Base-by-base conservation (phyloP, 2,113 vertebrate genomes). In the Tautogolabrus adspersus region DNA sequence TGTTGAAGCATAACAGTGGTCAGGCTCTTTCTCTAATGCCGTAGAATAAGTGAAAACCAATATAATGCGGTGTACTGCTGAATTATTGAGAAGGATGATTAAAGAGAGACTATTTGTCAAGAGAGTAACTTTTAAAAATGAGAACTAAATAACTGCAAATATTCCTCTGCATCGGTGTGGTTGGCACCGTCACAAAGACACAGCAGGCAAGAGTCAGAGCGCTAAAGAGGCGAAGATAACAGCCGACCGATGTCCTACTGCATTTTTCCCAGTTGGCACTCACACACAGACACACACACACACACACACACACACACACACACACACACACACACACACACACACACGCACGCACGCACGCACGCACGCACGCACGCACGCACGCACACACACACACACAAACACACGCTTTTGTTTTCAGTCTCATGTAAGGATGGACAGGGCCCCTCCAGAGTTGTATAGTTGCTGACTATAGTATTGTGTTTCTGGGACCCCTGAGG, bases 381-480 rank as follows among this genome's bases (percentile, higher is more conserved):
- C n/a, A n/a, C n/a, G n/a, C n/a, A n/a, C n/a, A 49, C 75, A 77
- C 37, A 75, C 46, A 79, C 69, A 68, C 46, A 61, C 1, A 78
- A 65, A 82, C 84, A 87, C 82, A 76, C 67, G 47, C 77, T 80
- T 87, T 88, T 88, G 83, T 88, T 84, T 80, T 63, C 62, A 6
- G 34, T 34, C 60, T 86, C 88, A 74, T 86, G 79, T 88, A 69
- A 81, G 66, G 82, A 81, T 71, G 68, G 79, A 76, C 76, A 66
- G 79, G 86, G 87, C 86, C 91, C 82, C 91, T 88, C 72, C 69
- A 62, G 81, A 57, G 81, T 81, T 84, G 84, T 82, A 86, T 88
- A 86, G 82, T 77, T 82, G 87, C 88, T 88, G 89, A 88, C 86
- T 77, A 51, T 81, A 16, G 79, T 75, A 89, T 91, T 93, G 91